These are phyloP conservation scores for Hemibagrus wyckioides DNA, from an alignment of 2,113 vertebrate species.

Conservation along the genomic window DNA sequence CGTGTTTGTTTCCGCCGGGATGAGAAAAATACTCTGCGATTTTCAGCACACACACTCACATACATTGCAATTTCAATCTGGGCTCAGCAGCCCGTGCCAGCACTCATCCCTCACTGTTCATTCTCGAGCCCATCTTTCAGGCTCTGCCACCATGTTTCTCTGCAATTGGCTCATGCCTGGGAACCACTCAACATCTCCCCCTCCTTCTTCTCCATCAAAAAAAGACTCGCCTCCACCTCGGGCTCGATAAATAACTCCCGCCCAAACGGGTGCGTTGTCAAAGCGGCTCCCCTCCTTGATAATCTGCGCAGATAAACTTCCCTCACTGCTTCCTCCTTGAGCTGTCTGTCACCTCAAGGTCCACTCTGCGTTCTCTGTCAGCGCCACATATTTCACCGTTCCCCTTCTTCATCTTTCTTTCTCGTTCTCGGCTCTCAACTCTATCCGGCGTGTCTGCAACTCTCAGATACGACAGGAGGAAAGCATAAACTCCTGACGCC, in stretches of 20 bases:
- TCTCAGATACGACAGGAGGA: slow-evolving; percentile 29
- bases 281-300: slow-evolving; percentile 55
- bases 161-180: slow-evolving; percentile 17
- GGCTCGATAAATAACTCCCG: slow-evolving; percentile 44
- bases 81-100: slow-evolving; percentile 49
- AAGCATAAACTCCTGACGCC: slow-evolving; percentile 39
- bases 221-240: slow-evolving; percentile 6
- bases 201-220: slow-evolving; percentile 5
- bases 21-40: background rate
- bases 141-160: slow-evolving; percentile 34
- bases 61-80: slow-evolving; percentile 58
- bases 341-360: slow-evolving; percentile 70
- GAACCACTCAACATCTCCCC: slow-evolving; percentile 17
- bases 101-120: slow-evolving; percentile 56
- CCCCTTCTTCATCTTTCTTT: slow-evolving; percentile 1
- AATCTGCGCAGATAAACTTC: slow-evolving; percentile 52
- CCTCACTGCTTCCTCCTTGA: slow-evolving; percentile 50
- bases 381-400: slow-evolving; percentile 63
- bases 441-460: slow-evolving; percentile 9
- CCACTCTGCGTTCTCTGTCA: slow-evolving; percentile 56
- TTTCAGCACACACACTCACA: slow-evolving; percentile 34
- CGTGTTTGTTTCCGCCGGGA: background rate
- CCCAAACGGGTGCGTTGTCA: slow-evolving; percentile 42
- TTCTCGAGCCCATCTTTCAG: slow-evolving; percentile 49
- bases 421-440: background rate